Evolutionary conservation across 1,140 invertebrate genomes (phyloP).

Genomic region (Monochamus saltuarius): DNA sequence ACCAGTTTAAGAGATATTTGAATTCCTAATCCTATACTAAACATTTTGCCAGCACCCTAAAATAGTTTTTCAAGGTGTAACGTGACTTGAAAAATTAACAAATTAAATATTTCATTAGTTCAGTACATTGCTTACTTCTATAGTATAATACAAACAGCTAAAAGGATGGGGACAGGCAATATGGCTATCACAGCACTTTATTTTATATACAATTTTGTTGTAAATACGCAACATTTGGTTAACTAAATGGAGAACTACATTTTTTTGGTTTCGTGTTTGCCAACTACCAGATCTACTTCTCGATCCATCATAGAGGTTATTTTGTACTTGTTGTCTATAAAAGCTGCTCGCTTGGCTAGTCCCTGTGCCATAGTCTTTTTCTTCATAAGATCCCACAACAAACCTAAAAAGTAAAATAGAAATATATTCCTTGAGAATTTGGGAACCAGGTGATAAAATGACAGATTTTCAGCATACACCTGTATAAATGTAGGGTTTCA

Average conservation of each 20-base stretch:
- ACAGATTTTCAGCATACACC: too few relatives aligned
- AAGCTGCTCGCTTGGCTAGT: constrained; percentile 38
- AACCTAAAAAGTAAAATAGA: constrained; percentile 52
- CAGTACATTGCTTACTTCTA: constrained; percentile 52
- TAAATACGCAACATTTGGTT: constrained; percentile 54
- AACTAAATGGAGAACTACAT: constrained; percentile 49
- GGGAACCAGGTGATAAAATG: too few relatives aligned
- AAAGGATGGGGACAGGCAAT: constrained; percentile 61
- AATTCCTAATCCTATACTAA: constrained; percentile 59
- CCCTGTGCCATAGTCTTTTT: constrained; percentile 47
- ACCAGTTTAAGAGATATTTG: constrained; percentile 62
- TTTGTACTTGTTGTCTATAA: constrained; percentile 34
- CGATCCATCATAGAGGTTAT: constrained; percentile 26
- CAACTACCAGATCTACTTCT: constrained; percentile 26
- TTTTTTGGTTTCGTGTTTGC: constrained; percentile 34
- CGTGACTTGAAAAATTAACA: too few relatives aligned
- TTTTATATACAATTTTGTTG: constrained; percentile 51
- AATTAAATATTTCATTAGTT: constrained; percentile 11
- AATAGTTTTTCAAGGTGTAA: constrained; percentile 32
- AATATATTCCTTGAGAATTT: too few relatives aligned
- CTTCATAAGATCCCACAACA: constrained; percentile 65
- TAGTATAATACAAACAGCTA: constrained; percentile 61
- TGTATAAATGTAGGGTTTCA: too few relatives aligned
- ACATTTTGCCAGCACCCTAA: constrained; percentile 60
- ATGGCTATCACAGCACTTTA: constrained; percentile 58